Percentiles rank a stretch among this genome's conserved stretches.
These are phyloP conservation scores for Drosophila orena DNA, from an alignment of 1,140 invertebrate genomes.

Conservation along the genomic window DNA sequence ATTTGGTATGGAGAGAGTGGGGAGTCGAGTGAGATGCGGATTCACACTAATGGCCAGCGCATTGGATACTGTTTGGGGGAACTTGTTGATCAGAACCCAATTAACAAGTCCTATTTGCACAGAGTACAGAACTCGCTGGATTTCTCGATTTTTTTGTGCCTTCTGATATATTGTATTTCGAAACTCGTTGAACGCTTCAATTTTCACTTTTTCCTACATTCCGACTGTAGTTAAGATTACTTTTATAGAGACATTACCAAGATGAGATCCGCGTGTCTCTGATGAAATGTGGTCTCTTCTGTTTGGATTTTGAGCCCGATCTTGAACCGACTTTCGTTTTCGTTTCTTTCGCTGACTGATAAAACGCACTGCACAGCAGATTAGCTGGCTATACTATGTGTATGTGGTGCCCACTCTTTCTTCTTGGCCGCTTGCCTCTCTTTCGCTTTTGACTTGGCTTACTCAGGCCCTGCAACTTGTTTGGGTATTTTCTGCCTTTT, in stretches of 20 bases:
- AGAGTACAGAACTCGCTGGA: constrained; percentile 24
- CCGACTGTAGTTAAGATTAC: constrained; percentile 43
- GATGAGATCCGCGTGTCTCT: constrained; percentile 50
- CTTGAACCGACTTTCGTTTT: constrained; percentile 76
- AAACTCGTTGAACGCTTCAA: constrained; percentile 17
- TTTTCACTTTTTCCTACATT: constrained; percentile 49
- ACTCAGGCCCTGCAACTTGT: constrained; percentile 70
- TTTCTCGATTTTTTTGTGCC: not conserved
- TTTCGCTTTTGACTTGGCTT: constrained; percentile 4
- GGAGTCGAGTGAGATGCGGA: constrained; percentile 12
- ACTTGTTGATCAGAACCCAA: constrained; percentile 43
- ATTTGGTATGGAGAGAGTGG: constrained; percentile 1
- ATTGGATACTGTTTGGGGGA: constrained; percentile 17
- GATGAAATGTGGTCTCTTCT: constrained; percentile 12
- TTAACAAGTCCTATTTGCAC: constrained; percentile 69
- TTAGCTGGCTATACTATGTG: constrained; percentile 32
- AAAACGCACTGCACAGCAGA: constrained; percentile 74
- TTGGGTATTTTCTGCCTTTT: constrained; percentile 39
- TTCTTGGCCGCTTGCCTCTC: constrained; percentile 17
- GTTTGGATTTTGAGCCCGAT: constrained; percentile 12
- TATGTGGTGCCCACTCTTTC: constrained; percentile 15
- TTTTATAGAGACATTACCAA: constrained; percentile 69
- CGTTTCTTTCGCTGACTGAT: constrained; percentile 66
- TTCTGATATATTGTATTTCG: not conserved
- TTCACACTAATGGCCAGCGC: constrained; percentile 13